A percentile compares a stretch with the other conserved stretches of the same genome.
Evolutionary conservation across 2,113 vertebrate genomes (phyloP).

Genomic region (Colossoma macropomum): DNA sequence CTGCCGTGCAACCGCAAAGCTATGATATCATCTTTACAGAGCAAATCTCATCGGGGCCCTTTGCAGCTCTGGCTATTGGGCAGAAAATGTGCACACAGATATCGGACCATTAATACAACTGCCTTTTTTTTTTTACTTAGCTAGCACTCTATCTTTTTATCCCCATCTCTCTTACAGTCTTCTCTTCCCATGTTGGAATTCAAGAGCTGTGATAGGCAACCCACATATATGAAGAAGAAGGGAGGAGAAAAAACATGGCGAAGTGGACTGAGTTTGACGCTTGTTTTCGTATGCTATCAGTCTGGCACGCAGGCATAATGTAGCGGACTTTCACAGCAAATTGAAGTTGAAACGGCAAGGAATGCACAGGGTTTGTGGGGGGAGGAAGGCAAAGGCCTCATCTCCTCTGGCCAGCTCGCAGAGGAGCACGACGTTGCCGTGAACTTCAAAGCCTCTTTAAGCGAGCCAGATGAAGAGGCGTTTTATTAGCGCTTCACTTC

Average conservation of each 20-base stretch:
- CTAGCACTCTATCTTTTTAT: neutral
- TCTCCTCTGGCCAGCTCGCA: constrained; percentile 57
- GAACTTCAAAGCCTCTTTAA: constrained; percentile 70
- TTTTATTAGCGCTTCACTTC: constrained; percentile 67
- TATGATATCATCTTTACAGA: constrained; percentile 55
- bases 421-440: constrained; percentile 70
- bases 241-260: neutral
- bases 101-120: constrained; percentile 17
- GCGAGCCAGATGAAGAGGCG: constrained; percentile 64
- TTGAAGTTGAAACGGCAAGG: constrained; percentile 72
- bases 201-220: neutral
- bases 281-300: constrained; percentile 58
- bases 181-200: constrained; percentile 25
- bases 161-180: neutral
- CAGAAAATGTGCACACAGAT: constrained; percentile 46
- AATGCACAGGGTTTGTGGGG: constrained; percentile 58
- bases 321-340: constrained; percentile 67
- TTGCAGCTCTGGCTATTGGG: constrained; percentile 54
- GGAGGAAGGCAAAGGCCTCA: constrained; percentile 34
- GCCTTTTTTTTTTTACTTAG: neutral
- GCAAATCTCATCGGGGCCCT: constrained; percentile 48
- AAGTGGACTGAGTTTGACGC: constrained; percentile 43
- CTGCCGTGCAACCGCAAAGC: constrained; percentile 46
- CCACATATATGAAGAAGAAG: constrained; percentile 3
- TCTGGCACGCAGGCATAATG: constrained; percentile 59